These are phyloP conservation scores for Entomyzon cyanotis DNA, from an alignment of 2,113 vertebrate genomes.

Conservation along the genomic window DNA sequence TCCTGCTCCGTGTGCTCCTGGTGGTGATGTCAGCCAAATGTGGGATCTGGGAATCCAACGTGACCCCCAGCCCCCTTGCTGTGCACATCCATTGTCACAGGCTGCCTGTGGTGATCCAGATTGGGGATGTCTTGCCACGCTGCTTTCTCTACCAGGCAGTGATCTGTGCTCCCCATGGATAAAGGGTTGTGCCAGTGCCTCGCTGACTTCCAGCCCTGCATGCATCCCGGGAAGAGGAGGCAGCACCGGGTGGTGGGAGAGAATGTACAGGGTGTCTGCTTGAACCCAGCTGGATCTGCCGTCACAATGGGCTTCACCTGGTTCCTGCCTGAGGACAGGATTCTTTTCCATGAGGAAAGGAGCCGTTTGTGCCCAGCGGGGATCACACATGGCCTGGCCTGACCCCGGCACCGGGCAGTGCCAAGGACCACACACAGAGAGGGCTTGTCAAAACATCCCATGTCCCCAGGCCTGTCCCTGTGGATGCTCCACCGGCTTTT, in stretches of 20 bases:
- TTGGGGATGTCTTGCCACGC: fast-evolving
- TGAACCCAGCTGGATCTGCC: background rate
- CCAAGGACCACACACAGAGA: background rate
- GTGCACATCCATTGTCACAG: background rate
- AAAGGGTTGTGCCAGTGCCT: background rate
- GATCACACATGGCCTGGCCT: background rate
- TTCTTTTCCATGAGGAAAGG: background rate
- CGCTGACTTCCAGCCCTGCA: fast-evolving
- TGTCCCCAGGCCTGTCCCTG: background rate
- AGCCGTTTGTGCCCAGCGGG: fast-evolving
- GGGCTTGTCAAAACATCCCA: background rate
- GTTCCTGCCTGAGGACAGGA: background rate
- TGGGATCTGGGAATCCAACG: background rate
- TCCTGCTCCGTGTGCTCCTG: background rate
- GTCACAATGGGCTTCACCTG: fast-evolving
- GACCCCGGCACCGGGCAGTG: background rate
- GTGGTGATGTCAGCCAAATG: fast-evolving
- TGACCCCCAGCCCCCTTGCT: background rate
- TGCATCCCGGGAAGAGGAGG: fast-evolving
- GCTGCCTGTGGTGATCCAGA: background rate
- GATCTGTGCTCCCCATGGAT: fast-evolving
- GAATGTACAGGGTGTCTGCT: background rate
- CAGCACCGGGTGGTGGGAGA: background rate
- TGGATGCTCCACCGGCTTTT: background rate
- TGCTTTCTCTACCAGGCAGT: background rate